These are phyloP conservation scores for Smutsia temminckii DNA, from an alignment of 2,797 vertebrate species.

Conservation along the genomic window DNA sequence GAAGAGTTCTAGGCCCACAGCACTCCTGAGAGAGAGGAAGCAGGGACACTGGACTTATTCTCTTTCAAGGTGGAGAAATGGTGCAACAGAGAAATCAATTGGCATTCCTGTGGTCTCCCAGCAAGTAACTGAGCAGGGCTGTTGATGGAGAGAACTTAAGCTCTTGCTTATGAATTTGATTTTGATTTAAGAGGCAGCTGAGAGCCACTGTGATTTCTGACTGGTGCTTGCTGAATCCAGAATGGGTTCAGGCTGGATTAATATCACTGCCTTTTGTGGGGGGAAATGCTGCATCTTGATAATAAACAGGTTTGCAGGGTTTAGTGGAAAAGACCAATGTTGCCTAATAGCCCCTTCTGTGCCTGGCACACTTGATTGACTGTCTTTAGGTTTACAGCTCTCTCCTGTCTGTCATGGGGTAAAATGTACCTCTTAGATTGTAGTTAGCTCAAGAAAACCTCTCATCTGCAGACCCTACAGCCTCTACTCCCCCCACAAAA, in stretches of 20 bases:
- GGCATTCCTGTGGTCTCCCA: constrained; percentile 45
- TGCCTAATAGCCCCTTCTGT: constrained; percentile 46
- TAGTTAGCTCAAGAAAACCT: constrained; percentile 33
- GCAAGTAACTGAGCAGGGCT: constrained; percentile 34
- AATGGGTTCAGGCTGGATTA: constrained; percentile 60
- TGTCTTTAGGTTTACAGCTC: neutral
- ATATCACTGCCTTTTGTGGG: constrained; percentile 25
- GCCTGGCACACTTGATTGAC: constrained; percentile 28
- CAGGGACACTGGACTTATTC: neutral
- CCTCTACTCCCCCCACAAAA: neutral
- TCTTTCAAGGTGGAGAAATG: constrained; percentile 8
- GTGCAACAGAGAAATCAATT: constrained; percentile 44
- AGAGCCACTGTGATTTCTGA: constrained; percentile 61
- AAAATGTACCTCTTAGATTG: constrained; percentile 44
- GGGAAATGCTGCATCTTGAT: constrained; percentile 51
- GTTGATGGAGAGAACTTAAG: constrained; percentile 59
- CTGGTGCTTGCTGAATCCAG: constrained; percentile 60
- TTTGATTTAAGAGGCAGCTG: constrained; percentile 74
- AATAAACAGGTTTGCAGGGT: constrained; percentile 53
- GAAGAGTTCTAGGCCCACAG: neutral
- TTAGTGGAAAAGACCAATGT: constrained; percentile 36
- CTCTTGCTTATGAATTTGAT: constrained; percentile 69
- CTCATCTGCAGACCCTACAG: neutral
- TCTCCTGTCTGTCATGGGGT: neutral
- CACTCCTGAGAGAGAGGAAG: constrained; percentile 39